Evolutionary conservation across 2,113 vertebrate genomes (phyloP), one percentile per base, ranked within the genome.

Genomic region (Lampris megalopsis): DNA sequence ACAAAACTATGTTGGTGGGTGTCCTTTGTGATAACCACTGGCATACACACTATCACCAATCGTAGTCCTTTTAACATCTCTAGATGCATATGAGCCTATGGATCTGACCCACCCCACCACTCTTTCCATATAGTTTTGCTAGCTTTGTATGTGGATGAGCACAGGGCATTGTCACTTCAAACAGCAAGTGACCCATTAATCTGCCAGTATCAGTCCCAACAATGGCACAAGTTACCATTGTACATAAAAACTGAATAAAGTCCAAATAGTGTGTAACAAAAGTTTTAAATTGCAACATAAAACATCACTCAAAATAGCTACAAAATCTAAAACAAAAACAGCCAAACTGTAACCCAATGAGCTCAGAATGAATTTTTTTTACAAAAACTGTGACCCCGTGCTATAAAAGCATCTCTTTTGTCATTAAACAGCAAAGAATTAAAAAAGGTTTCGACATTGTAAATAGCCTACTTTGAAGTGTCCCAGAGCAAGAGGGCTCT

Each of bases 121-220:
- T 7, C 43, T 45, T 45, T 45, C 40, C 53, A 24, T 24, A 24
- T 24, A 24, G 24, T 24, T 24, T 24, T 24, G 24, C 24, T 24
- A 24, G 24, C 24, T 24, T 24, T 24, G 24, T 24, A 24, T 24
- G 24, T 24, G 24, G 24, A 24, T 24, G 24, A 24, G 24, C 24
- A 59, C 35, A 24, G 77, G 83, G 67, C 5, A 69, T 71, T 56
- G 7, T 57, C 42, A 77, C 83, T 86, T 89, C 67, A 81, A 80
- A 81, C 68, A 54, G 71, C 38, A 73, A 53, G 57, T 80, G 64
- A 82, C 72, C 63, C 80, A 76, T 71, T 43, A 81, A 89, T 87
- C 90, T 80, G 86, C 87, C 81, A 75, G 84, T 82, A 74, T 88
- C 80, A 82, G 86, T 89, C 77, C 50, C 63, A 24, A 24, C 24